Percentiles rank a stretch among this genome's conserved stretches.
phyloP scores from a whole-genome alignment of 2,113 vertebrate genomes.

The Passer domesticus region DNA sequence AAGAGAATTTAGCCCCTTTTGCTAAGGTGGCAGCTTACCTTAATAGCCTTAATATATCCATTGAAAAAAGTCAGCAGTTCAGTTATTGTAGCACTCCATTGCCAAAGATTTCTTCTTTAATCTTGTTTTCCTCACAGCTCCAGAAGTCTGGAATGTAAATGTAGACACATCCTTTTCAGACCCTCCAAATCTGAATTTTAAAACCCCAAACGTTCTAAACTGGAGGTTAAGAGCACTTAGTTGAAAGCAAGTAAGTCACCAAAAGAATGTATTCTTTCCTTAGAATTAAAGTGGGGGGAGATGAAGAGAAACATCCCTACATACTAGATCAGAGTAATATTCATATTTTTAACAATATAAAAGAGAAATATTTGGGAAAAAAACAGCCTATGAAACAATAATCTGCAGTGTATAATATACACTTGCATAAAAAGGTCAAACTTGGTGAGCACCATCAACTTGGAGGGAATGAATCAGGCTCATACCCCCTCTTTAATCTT shows the following conservation, averaged over 20 bases:
- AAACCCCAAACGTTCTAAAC: neutral
- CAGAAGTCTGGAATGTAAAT: neutral
- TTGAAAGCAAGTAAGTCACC: neutral
- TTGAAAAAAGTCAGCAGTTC: neutral
- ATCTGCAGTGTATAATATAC: neutral
- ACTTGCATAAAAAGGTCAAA: neutral
- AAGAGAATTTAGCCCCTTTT: neutral
- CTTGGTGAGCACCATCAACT: neutral
- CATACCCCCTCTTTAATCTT: neutral
- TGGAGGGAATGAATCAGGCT: neutral
- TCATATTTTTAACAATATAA: neutral
- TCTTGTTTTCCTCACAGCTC: neutral
- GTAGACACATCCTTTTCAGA: neutral
- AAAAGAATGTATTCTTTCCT: neutral
- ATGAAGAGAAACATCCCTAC: neutral
- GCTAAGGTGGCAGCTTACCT: neutral
- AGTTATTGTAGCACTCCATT: neutral
- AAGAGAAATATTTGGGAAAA: accelerated
- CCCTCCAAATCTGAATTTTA: neutral
- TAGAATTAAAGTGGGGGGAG: neutral
- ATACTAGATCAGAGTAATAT: neutral
- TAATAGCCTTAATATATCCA: neutral
- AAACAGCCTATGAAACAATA: neutral
- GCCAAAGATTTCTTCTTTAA: neutral
- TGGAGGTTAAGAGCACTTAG: neutral